Evolutionary conservation across 2,797 vertebrate genomes (phyloP).

Genomic region (Phylloscopus collybita): DNA sequence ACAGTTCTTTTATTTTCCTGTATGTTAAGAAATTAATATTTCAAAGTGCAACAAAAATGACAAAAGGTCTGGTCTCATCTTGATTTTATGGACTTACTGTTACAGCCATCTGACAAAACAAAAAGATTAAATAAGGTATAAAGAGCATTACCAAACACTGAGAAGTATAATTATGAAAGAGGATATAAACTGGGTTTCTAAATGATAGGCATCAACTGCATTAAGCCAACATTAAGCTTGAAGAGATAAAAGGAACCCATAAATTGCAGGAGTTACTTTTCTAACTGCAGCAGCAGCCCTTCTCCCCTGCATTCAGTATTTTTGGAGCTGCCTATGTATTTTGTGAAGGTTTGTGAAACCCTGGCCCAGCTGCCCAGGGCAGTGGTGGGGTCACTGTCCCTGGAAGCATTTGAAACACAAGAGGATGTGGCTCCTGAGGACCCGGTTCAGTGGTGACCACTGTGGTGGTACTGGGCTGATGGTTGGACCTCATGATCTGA

Average conservation of each 20-base stretch:
- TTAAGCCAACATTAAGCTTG: constrained; percentile 15
- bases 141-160: constrained; percentile 14
- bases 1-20: not conserved
- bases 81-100: constrained; percentile 24
- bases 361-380: not conserved
- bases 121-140: constrained; percentile 43
- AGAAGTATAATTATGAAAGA: constrained; percentile 25
- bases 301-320: not conserved
- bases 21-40: constrained; percentile 1
- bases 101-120: not conserved
- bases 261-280: not conserved
- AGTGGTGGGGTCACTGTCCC: not conserved
- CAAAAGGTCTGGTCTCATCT: not conserved
- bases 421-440: not conserved
- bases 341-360: not conserved
- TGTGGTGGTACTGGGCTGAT: not conserved
- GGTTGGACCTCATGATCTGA: not conserved
- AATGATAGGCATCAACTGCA: not conserved
- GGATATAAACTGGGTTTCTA: constrained; percentile 5
- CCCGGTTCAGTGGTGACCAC: not conserved
- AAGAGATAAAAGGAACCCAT: not conserved
- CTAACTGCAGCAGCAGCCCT: not conserved
- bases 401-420: not conserved
- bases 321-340: accelerated
- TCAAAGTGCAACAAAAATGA: not conserved